These are phyloP conservation scores for Dendronephthya gigantea DNA, from an alignment of 64 coral and sea anemone genomes.

Conservation along the genomic window DNA sequence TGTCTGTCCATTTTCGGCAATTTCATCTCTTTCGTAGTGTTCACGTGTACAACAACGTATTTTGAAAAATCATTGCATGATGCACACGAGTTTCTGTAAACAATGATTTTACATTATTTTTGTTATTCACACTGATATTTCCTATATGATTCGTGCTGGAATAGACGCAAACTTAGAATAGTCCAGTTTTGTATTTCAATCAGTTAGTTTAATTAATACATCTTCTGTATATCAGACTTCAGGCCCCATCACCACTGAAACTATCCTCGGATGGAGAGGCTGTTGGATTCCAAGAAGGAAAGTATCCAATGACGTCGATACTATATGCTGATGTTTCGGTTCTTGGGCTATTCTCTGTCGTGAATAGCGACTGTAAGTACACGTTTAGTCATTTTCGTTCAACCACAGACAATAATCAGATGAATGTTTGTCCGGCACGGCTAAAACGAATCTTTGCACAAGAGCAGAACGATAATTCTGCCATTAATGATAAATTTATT, in stretches of 20 bases:
- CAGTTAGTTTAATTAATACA: not conserved
- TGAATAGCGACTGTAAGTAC: not conserved
- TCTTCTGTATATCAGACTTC: not conserved
- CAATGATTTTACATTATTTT: too few species aligned
- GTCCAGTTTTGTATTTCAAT: not conserved
- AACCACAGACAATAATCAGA: too few species aligned
- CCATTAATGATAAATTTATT: not conserved
- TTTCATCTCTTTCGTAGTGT: too few species aligned
- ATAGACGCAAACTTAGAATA: too few species aligned
- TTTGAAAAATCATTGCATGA: too few species aligned
- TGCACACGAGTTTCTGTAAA: too few species aligned
- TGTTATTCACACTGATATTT: too few species aligned
- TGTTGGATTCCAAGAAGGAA: not conserved
- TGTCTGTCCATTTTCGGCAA: not conserved
- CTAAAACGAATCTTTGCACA: too few species aligned
- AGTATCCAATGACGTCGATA: not conserved
- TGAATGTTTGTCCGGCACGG: too few species aligned
- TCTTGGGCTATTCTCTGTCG: not conserved
- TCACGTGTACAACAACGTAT: too few species aligned
- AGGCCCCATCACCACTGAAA: not conserved
- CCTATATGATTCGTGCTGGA: too few species aligned
- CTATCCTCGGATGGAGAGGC: not conserved
- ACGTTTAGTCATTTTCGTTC: too few species aligned
- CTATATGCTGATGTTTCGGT: not conserved
- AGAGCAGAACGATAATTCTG: not conserved